Base-by-base conservation (phyloP, 1,140 invertebrate species). In the Hesperophylax magnus region DNA sequence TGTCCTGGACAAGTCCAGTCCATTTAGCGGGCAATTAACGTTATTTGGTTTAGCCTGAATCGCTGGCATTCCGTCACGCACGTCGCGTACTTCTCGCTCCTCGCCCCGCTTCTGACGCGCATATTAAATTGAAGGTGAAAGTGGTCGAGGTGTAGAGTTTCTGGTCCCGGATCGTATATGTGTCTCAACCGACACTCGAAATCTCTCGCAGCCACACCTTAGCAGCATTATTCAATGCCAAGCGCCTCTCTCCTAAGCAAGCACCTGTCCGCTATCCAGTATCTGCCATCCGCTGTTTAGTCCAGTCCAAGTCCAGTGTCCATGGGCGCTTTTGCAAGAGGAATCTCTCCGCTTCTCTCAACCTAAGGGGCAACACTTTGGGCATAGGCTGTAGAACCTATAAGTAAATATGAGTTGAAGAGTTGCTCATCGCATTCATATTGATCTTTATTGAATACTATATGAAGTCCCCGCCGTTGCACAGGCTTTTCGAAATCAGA, bases 81-180 rank as follows among this genome's bases (percentile, higher is more conserved):
- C 79, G 61, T 76, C 54, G 54, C 47, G 47, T 27, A 34, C 34
- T 34, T 6, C 8, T 58, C 79, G 60, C 47, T 77, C 75, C 75
- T 20, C 63, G 63, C 63, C 63, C 39, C 39, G 77, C 69, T 63
- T 69, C 76, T 82, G 81, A 75, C 77, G 77, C 56, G 81, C 81
- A 82, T 78, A 75, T 79, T 78, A 78, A 82, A 60, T 65, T 22
- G 77, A 82, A 82, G 81, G 81, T 82, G 81, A 82, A 82, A 82
- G 81, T 82, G 69, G 72, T 78, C 71, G 71, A 75, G 53, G 71
- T 74, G 71, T 74, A 74, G 22, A 34, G 24, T 75, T 74, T 71
- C 67, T 71, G 47, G 67, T 63, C 77, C 14, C 27, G 22, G 53
- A 79, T 52, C 65, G 63, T 71, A 78, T 27, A 14, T 69, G 53